Evolutionary conservation across 92 coral and sea anemone species (phyloP).

Genomic region (Palythoa heliodiscus): DNA sequence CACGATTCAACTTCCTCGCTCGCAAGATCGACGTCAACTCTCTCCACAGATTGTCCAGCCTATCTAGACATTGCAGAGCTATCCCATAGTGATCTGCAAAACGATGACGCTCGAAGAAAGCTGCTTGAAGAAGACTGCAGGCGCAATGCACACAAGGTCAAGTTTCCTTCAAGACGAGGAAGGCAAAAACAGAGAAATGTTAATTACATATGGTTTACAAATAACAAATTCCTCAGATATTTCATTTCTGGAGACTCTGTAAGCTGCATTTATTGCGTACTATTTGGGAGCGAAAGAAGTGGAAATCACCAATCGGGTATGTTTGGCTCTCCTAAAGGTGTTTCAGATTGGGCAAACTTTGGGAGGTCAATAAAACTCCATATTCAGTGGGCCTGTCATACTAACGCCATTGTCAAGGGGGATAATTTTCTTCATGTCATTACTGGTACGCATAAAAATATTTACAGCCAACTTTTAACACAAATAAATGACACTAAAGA

Average conservation of each 20-base stretch:
- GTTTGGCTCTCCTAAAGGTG: constrained; percentile 43
- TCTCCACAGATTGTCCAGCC: background rate
- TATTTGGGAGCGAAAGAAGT: constrained; percentile 33
- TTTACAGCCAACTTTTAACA: constrained; percentile 36
- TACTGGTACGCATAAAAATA: too few relatives aligned
- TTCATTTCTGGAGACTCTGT: constrained; percentile 43
- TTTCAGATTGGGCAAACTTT: constrained; percentile 39
- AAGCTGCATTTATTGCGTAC: constrained; percentile 38
- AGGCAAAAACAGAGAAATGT: constrained; percentile 30
- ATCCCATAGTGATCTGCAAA: constrained; percentile 32
- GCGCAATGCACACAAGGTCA: constrained; percentile 30
- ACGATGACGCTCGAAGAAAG: constrained; percentile 31
- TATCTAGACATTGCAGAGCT: constrained; percentile 46
- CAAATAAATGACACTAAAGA: constrained; percentile 34
- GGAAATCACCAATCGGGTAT: constrained; percentile 11
- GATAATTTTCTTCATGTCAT: too few relatives aligned
- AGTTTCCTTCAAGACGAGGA: constrained; percentile 30
- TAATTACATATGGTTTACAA: constrained; percentile 32
- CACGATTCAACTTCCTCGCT: background rate
- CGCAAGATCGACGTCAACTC: constrained; percentile 25
- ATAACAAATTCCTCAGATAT: constrained; percentile 23
- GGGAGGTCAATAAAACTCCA: background rate
- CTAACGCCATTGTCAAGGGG: too few relatives aligned
- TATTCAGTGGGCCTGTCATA: too few relatives aligned
- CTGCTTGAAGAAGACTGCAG: constrained; percentile 34